Conservation (phyloP, 2,888 invertebrate genomes). For the Leucoma salicis region DNA sequence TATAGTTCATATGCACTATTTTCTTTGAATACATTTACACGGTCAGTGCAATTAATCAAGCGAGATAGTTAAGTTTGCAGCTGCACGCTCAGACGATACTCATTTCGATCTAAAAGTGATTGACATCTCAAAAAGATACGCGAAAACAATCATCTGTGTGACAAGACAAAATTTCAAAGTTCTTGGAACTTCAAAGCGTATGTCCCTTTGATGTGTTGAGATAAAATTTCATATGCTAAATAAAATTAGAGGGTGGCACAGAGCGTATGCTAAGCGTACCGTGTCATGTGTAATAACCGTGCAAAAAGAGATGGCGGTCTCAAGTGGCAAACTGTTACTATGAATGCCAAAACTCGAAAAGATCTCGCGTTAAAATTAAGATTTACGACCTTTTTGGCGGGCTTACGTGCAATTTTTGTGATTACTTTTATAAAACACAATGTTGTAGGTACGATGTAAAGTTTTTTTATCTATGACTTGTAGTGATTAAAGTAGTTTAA, state of each 20-base stretch:
- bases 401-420: neutral
- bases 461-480: too few species aligned
- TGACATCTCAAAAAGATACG: conserved; percentile 9
- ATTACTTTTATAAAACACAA: too few species aligned
- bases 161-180: conserved; percentile 36
- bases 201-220: conserved; percentile 54
- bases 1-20: too few species aligned
- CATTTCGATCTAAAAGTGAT: neutral
- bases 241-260: conserved; percentile 56
- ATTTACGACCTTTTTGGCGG: neutral
- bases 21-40: too few species aligned
- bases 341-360: conserved; percentile 16
- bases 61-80: too few species aligned
- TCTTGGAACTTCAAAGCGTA: conserved; percentile 47
- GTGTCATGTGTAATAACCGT: conserved; percentile 59
- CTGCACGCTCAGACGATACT: too few species aligned
- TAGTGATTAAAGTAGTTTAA: too few species aligned
- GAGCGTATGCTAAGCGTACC: conserved; percentile 48
- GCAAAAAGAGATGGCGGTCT: conserved; percentile 49
- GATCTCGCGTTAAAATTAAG: conserved; percentile 14
- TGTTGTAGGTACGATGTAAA: too few species aligned
- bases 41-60: too few species aligned
- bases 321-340: conserved; percentile 30
- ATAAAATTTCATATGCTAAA: conserved; percentile 66
- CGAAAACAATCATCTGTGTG: conserved; percentile 37